phyloP scores from a whole-genome alignment of 2,888 invertebrate genomes.

The Drosophila koepferae region DNA sequence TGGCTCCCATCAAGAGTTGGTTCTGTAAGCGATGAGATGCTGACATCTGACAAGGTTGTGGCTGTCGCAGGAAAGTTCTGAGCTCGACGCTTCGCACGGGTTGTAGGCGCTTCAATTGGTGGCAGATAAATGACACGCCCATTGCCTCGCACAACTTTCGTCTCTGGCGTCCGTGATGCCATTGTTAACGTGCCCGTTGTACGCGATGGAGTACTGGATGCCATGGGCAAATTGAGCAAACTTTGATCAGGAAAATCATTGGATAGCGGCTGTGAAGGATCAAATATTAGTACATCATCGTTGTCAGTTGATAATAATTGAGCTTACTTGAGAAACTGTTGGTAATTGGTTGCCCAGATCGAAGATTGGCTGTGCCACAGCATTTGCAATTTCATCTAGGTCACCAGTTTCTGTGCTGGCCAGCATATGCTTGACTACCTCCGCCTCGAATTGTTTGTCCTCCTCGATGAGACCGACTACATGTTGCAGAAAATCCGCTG shows the following conservation, averaged over 20 bases:
- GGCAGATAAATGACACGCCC: slow-evolving; percentile 92
- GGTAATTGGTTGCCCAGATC: slow-evolving; percentile 27
- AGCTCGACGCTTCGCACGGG: slow-evolving; percentile 89
- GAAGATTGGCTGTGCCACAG: slow-evolving; percentile 38
- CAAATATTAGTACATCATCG: background rate
- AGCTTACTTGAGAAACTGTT: slow-evolving; percentile 18
- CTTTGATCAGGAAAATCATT: slow-evolving; percentile 27
- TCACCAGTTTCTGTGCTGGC: slow-evolving; percentile 67
- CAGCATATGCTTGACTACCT: slow-evolving; percentile 89
- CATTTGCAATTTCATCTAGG: slow-evolving; percentile 41
- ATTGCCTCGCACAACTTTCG: slow-evolving; percentile 90
- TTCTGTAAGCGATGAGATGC: slow-evolving; percentile 56
- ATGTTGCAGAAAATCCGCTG: slow-evolving; percentile 90
- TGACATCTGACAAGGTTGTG: slow-evolving; percentile 36
- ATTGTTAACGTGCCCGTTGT: slow-evolving; percentile 6
- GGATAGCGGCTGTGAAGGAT: slow-evolving; percentile 12
- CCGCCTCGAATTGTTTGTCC: slow-evolving; percentile 90
- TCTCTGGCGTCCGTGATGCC: slow-evolving; percentile 83
- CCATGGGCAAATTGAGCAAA: slow-evolving; percentile 47
- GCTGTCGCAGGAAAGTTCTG: slow-evolving; percentile 80
- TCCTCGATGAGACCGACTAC: slow-evolving; percentile 90
- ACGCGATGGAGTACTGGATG: slow-evolving; percentile 56
- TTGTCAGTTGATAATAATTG: background rate
- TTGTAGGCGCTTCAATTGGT: slow-evolving; percentile 93
- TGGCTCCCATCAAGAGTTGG: slow-evolving; percentile 51